phyloP scores from a whole-genome alignment of 2,797 vertebrate species.

The Echeneis naucrates region DNA sequence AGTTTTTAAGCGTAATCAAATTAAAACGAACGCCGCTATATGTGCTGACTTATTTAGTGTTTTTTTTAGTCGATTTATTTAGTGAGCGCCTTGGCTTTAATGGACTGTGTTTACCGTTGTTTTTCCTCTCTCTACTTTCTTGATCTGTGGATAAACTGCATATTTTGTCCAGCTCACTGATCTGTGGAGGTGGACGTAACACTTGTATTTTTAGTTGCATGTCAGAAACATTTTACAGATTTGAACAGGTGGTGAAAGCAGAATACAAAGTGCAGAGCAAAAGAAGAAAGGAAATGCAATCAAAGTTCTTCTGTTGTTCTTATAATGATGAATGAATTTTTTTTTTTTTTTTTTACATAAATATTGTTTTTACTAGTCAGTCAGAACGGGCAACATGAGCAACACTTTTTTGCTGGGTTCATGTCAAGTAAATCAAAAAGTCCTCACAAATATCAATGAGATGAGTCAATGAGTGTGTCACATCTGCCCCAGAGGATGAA shows the following conservation, averaged over 20 bases:
- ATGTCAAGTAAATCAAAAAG: slow-evolving; percentile 27
- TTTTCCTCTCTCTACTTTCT: neutral
- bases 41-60: too few relatives aligned
- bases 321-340: too few relatives aligned
- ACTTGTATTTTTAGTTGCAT: slow-evolving; percentile 8
- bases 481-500: slow-evolving; percentile 3
- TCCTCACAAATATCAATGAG: slow-evolving; percentile 19
- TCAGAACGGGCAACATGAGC: neutral
- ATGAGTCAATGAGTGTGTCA: slow-evolving; percentile 13
- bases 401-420: neutral
- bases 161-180: neutral
- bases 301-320: too few relatives aligned
- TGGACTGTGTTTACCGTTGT: too few relatives aligned
- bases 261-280: neutral
- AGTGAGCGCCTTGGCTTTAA: neutral
- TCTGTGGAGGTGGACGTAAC: neutral
- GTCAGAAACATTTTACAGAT: too few relatives aligned
- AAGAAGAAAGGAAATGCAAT: neutral
- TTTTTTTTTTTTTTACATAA: too few relatives aligned
- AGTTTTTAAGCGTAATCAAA: neutral
- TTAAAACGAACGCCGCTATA: too few relatives aligned
- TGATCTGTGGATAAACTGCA: neutral
- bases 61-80: too few relatives aligned
- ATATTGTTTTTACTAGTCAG: neutral
- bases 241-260: neutral